phyloP scores from a whole-genome alignment of 2,888 invertebrate species.

The Dasypogon diadema region DNA sequence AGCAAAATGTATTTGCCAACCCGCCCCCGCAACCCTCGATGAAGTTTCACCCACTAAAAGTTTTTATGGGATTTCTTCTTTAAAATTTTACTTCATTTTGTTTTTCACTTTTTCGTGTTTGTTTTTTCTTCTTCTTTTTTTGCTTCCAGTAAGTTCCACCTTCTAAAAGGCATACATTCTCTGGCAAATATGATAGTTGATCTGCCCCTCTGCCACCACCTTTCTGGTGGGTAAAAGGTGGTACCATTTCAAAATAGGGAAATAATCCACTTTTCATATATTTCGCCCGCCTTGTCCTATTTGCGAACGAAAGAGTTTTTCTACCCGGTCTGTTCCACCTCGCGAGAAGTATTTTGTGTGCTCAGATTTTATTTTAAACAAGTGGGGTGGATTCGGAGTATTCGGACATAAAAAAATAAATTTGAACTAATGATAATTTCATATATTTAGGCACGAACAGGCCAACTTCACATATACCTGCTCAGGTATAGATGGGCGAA shows the following conservation, averaged over 20 bases:
- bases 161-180: background rate
- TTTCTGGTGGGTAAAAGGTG: background rate
- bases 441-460: slow-evolving; percentile 54
- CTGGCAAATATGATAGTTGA: slow-evolving; percentile 10
- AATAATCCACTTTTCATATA: slow-evolving; percentile 43
- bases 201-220: background rate
- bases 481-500: background rate
- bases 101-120: slow-evolving; percentile 10
- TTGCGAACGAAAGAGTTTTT: slow-evolving; percentile 19
- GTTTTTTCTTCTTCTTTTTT: slow-evolving; percentile 12
- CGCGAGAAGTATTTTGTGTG: slow-evolving; percentile 9
- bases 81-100: slow-evolving; percentile 35
- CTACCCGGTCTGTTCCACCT: background rate
- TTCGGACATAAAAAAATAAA: slow-evolving; percentile 47
- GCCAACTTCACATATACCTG: background rate
- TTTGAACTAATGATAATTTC: slow-evolving; percentile 53
- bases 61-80: slow-evolving; percentile 44
- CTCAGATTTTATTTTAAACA: slow-evolving; percentile 36
- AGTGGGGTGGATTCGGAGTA: background rate
- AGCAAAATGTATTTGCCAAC: slow-evolving; percentile 14
- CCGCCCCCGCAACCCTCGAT: slow-evolving; percentile 1
- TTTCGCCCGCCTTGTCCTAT: slow-evolving; percentile 25
- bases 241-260: slow-evolving; percentile 38
- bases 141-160: slow-evolving; percentile 7
- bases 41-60: slow-evolving; percentile 40